Evolutionary conservation across 2,888 invertebrate species (phyloP), one percentile per base, ranked within the genome.

Genomic region (Pseudococcus longispinus): DNA sequence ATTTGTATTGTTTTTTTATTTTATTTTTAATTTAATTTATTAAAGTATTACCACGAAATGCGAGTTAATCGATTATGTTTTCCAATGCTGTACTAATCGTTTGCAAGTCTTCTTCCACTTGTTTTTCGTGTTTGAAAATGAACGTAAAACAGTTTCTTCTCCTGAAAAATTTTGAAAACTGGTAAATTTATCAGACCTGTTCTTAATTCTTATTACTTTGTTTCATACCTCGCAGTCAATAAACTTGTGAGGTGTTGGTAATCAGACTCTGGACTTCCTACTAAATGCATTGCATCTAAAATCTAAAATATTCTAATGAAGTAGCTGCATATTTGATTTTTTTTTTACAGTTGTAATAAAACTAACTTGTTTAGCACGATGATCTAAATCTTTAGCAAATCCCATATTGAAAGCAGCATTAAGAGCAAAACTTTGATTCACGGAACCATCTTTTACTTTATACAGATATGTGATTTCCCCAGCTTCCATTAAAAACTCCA

Each of bases 391-490:
- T 0, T 89, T 88, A 18, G 92, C 91, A 8, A 95, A 90, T 0
- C 94, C 95, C 84, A 92, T 92, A 85, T 92, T 91, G 18, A 90
- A 91, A 0, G 95, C 95, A 80, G 94, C 93, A 80, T 93, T 92
- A 87, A 92, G 92, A 15, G 95, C 95, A 90, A 93, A 94, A 90
- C 95, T 95, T 82, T 91, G 90, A 23, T 91, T 90, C 0, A 93
- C 92, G 82, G 91, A 90, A 15, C 96, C 96, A 84, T 92, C 92
- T 4, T 91, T 91, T 80, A 95, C 90, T 88, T 94, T 93, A 91
- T 93, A 94, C 70, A 96, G 91, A 90, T 94, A 95, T 4, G 94
- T 93, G 18, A 95, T 91, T 88, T 92, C 92, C 0, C 91, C 92
- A 26, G 92, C 92, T 83, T 93, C 91, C 15, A 93, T 89, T n/a